These are phyloP conservation scores for Toxonevra muliebris DNA, from an alignment of 2,888 invertebrate species.

Conservation along the genomic window DNA sequence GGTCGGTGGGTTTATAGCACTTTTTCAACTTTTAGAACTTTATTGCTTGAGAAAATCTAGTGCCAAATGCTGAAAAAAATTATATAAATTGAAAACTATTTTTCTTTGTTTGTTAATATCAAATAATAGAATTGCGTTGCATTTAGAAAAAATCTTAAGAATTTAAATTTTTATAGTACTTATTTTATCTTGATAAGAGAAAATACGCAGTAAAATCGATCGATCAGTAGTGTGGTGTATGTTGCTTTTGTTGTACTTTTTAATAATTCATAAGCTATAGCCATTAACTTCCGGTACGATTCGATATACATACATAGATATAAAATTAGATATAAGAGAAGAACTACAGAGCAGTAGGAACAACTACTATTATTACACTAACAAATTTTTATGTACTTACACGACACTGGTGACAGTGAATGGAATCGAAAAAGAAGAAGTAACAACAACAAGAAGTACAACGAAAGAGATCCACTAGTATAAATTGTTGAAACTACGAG, in stretches of 20 bases:
- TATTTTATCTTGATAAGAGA: neutral
- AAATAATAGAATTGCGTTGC: too few relatives aligned
- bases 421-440: too few relatives aligned
- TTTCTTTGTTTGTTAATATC: too few relatives aligned
- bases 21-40: too few relatives aligned
- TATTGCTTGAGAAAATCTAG: too few relatives aligned
- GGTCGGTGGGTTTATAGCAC: too few relatives aligned
- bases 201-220: neutral
- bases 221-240: slow-evolving; percentile 6
- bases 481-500: too few relatives aligned
- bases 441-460: too few relatives aligned
- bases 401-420: too few relatives aligned
- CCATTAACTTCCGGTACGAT: slow-evolving; percentile 26
- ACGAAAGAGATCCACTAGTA: too few relatives aligned
- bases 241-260: slow-evolving; percentile 8
- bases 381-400: neutral
- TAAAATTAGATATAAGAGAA: slow-evolving; percentile 18
- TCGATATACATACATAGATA: neutral
- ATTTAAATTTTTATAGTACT: neutral
- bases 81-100: neutral
- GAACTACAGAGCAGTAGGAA: neutral
- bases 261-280: slow-evolving; percentile 31
- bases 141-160: too few relatives aligned
- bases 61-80: too few relatives aligned
- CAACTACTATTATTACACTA: neutral